phyloP scores from a whole-genome alignment of 2,797 vertebrate species.

The Characodon lateralis region DNA sequence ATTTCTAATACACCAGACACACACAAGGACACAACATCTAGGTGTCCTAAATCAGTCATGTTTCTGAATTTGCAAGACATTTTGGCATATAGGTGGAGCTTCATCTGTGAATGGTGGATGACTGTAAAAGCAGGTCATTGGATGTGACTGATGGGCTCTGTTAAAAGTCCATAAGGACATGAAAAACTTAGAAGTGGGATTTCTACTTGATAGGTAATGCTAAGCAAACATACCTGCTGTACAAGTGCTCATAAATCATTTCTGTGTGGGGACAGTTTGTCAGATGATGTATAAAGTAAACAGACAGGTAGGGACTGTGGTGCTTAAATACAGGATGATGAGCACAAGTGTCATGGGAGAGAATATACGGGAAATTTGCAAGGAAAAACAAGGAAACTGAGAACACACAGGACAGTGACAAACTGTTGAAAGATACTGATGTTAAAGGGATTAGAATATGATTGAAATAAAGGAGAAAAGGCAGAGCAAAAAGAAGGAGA shows the following conservation, averaged over 20 bases:
- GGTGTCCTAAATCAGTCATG: neutral
- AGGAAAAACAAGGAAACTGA: neutral
- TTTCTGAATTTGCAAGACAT: neutral
- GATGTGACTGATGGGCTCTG: neutral
- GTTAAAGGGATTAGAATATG: neutral
- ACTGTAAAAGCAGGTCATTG: neutral
- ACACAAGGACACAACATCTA: neutral
- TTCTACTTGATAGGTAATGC: conserved; percentile 60
- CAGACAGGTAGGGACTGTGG: neutral
- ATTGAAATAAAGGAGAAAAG: conserved; percentile 42
- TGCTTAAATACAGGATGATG: neutral
- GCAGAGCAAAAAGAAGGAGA: conserved; percentile 39
- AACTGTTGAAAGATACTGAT: neutral
- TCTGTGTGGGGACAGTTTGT: neutral
- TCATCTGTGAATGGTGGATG: neutral
- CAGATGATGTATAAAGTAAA: neutral
- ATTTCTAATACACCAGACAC: neutral
- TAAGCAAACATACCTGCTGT: conserved; percentile 59
- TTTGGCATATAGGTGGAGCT: neutral
- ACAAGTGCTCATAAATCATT: conserved; percentile 48
- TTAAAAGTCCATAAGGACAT: conserved; percentile 40
- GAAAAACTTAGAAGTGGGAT: conserved; percentile 38
- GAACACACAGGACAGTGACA: neutral
- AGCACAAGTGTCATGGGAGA: neutral
- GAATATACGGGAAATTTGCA: neutral